phyloP scores from a whole-genome alignment of 2,797 vertebrate species.

The Centroberyx gerrardi region DNA sequence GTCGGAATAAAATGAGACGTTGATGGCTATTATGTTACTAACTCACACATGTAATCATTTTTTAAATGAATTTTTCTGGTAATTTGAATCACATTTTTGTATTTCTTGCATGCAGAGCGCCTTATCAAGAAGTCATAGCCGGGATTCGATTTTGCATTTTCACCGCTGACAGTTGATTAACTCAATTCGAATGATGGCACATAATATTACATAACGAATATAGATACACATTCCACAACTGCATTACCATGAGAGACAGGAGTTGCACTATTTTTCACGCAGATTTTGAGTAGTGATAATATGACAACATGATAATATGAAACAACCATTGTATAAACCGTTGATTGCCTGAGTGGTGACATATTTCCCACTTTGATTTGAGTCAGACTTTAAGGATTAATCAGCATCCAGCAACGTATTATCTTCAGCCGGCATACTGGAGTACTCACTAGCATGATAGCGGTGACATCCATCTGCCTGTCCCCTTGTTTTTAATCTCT shows the following conservation, averaged over 20 bases:
- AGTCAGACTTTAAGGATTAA: slow-evolving; percentile 51
- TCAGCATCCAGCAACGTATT: slow-evolving; percentile 49
- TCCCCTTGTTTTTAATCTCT: slow-evolving; percentile 64
- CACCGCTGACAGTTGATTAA: too few species aligned
- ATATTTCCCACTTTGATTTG: slow-evolving; percentile 16
- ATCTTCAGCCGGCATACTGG: slow-evolving; percentile 50
- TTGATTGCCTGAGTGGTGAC: background rate
- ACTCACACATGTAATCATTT: too few species aligned
- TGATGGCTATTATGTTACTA: too few species aligned
- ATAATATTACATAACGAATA: too few species aligned
- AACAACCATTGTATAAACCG: background rate
- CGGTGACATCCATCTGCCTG: slow-evolving; percentile 70
- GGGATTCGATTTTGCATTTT: too few species aligned
- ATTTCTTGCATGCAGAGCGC: too few species aligned
- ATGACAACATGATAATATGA: background rate
- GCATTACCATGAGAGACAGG: background rate
- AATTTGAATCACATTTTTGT: too few species aligned
- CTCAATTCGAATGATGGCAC: too few species aligned
- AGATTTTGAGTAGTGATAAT: background rate
- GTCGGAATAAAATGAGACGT: too few species aligned
- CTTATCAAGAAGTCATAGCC: too few species aligned
- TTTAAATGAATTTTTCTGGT: too few species aligned
- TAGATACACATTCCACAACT: background rate
- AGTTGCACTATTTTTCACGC: background rate
- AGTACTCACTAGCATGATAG: slow-evolving; percentile 39